phyloP scores from a whole-genome alignment of 2,888 invertebrate species.

The Cephus spinipes region DNA sequence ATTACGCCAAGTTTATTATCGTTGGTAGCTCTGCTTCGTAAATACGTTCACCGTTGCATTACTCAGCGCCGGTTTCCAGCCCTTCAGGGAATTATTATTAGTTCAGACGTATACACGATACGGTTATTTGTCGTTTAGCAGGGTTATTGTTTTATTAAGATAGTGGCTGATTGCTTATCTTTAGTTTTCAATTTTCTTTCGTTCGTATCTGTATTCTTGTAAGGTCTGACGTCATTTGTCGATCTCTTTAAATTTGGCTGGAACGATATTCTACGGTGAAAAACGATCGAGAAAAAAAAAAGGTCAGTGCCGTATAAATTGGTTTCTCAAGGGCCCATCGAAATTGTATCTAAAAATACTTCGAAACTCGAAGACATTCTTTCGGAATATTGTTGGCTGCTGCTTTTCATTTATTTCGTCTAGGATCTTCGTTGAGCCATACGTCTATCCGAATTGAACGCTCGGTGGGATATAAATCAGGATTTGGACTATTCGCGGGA shows the following conservation, averaged over 20 bases:
- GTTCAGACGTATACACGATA: background rate
- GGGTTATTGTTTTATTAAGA: background rate
- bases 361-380: background rate
- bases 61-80: background rate
- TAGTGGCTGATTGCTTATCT: background rate
- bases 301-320: background rate
- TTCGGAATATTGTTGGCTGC: background rate
- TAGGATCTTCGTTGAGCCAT: background rate
- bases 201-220: background rate
- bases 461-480: background rate
- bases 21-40: background rate
- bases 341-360: background rate
- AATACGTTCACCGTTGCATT: background rate
- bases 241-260: background rate
- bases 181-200: no score
- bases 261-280: background rate
- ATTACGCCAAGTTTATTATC: background rate
- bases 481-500: background rate
- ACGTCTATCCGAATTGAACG: background rate
- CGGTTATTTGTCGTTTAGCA: background rate
- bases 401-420: background rate
- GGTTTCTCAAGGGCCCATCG: background rate
- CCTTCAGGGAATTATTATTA: background rate
- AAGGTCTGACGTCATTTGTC: background rate
- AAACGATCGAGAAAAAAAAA: background rate